Base-by-base conservation (phyloP, 2,888 invertebrate genomes). In the Caenorhabditis drosophilae region DNA sequence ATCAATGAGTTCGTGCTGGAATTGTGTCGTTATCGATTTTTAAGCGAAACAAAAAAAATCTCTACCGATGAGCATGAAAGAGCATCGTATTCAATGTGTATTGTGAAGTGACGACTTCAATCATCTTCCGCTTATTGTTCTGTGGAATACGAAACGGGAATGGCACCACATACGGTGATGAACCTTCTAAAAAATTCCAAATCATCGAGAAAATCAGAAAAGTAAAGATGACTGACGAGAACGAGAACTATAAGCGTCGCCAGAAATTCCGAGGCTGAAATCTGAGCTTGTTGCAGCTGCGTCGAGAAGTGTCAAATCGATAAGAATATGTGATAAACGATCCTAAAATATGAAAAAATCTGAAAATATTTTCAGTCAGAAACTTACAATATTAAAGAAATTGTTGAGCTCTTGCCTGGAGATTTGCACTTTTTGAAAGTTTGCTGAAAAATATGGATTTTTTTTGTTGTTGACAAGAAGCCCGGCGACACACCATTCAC, bases 331-430 rank as follows among this genome's bases (percentile, higher is more conserved):
- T 9, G 63, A 45, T 20, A 76, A 56, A 2, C 75, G 60, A 6
- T 76, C 69, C n/a, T n/a, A n/a, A n/a, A n/a, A n/a, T n/a, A n/a
- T n/a, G n/a, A n/a, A n/a, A n/a, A n/a, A n/a, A n/a, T n/a, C n/a
- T n/a, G n/a, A n/a, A n/a, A n/a, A n/a, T n/a, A n/a, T n/a, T n/a
- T n/a, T n/a, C n/a, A n/a, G n/a, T n/a, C n/a, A n/a, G n/a, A n/a
- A n/a, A n/a, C n/a, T n/a, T n/a, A n/a, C n/a, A 34, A 75, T 60
- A 53, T 73, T 75, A 64, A 75, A 75, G 44, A 73, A 75, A 55
- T 73, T 68, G 55, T 64, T 61, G 23, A 75, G 55, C 35, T 75
- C 75, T 15, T 72, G 58, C 0, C 66, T 50, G 0, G 72, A 55
- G 18, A 59, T 42, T 18, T 50, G 56, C 27, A 67, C 62, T 16